Conservation (phyloP, 2,797 vertebrate genomes). For the Sebastes hopkinsi region DNA sequence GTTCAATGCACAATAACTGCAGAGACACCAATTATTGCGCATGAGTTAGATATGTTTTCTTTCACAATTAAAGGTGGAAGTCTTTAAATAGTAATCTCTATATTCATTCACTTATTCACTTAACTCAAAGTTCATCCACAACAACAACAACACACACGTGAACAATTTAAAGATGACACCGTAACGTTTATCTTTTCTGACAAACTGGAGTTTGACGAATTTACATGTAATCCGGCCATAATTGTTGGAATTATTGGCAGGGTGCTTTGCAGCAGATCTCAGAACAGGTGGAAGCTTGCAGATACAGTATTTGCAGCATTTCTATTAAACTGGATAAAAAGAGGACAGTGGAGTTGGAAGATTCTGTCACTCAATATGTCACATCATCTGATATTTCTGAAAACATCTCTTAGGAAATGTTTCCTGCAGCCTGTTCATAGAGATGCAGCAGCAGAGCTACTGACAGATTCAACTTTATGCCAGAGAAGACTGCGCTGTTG, state of each 20-base stretch:
- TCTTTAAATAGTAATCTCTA: neutral
- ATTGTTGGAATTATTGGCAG: slow-evolving; percentile 12
- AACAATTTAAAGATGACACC: neutral
- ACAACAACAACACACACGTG: neutral
- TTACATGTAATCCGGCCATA: neutral
- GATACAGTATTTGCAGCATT: neutral
- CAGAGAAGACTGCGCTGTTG: slow-evolving; percentile 6
- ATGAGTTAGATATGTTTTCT: neutral
- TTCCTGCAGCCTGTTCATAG: neutral
- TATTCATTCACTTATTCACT: neutral
- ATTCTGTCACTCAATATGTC: slow-evolving; percentile 21
- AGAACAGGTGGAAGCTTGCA: neutral
- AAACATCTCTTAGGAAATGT: neutral
- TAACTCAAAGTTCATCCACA: neutral
- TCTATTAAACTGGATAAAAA: slow-evolving; percentile 3
- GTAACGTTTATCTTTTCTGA: neutral
- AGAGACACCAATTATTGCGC: slow-evolving; percentile 6
- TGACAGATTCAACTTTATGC: slow-evolving; percentile 14
- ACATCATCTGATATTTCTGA: slow-evolving; percentile 24
- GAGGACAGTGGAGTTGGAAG: neutral
- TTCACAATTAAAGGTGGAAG: neutral
- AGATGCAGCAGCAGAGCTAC: neutral
- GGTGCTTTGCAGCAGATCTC: slow-evolving; percentile 7
- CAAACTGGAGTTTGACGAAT: neutral
- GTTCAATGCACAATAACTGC: neutral